These are phyloP conservation scores for Sminthurinus signatus DNA, from an alignment of 1,140 invertebrate species.

Conservation along the genomic window DNA sequence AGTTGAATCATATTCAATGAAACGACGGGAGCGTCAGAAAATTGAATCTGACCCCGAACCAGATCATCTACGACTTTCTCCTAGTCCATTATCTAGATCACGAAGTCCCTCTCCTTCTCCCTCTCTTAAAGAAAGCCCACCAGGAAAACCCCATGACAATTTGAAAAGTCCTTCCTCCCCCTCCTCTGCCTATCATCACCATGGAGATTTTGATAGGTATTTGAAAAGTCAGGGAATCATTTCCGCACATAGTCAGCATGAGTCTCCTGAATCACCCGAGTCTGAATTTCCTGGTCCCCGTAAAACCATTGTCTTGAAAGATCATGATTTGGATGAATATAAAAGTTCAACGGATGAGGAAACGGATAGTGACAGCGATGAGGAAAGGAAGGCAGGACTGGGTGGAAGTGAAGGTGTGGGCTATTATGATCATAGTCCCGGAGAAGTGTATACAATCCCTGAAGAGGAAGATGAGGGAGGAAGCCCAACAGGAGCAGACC, in stretches of 20 bases:
- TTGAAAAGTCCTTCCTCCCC: conserved; percentile 20
- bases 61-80: neutral
- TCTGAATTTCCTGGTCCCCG: conserved; percentile 27
- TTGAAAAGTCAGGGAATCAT: too few relatives aligned
- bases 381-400: conserved; percentile 22
- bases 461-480: conserved; percentile 52
- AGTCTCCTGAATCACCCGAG: conserved; percentile 33
- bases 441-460: conserved; percentile 53
- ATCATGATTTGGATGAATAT: conserved; percentile 38
- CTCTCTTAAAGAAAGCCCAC: conserved; percentile 24
- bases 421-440: conserved; percentile 50
- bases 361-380: conserved; percentile 32
- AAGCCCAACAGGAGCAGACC: conserved; percentile 50
- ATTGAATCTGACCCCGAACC: conserved; percentile 4
- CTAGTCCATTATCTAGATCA: conserved; percentile 1
- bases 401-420: conserved; percentile 21
- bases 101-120: conserved; percentile 23
- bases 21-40: conserved; percentile 25
- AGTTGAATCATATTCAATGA: conserved; percentile 27
- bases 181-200: conserved; percentile 3
- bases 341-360: conserved; percentile 38
- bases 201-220: neutral
- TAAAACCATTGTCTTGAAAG: conserved; percentile 36
- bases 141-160: conserved; percentile 8
- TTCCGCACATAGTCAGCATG: neutral